These are phyloP conservation scores for Sarcophaga rosellei DNA, from an alignment of 2,888 invertebrate species.

Conservation along the genomic window DNA sequence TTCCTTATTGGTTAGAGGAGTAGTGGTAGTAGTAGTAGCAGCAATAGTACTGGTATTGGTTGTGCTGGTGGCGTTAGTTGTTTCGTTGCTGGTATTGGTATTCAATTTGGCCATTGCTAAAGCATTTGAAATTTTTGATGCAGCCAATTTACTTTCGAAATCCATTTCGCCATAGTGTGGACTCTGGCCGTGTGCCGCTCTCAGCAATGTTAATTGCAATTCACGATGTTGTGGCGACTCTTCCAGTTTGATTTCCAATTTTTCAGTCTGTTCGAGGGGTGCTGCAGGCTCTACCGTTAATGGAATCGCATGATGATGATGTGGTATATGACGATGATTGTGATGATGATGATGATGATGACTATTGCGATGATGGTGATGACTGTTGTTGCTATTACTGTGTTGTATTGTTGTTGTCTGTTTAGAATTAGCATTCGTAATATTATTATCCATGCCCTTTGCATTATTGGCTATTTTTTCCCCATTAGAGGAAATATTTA, in stretches of 20 bases:
- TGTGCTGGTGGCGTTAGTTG: neutral
- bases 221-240: conserved; percentile 78
- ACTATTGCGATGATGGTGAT: conserved; percentile 68
- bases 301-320: conserved; percentile 77
- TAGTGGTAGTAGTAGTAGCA: neutral
- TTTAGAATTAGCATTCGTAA: conserved; percentile 43
- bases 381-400: conserved; percentile 62
- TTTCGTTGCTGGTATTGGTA: conserved; percentile 51
- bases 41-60: neutral
- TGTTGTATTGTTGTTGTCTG: conserved; percentile 66
- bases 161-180: conserved; percentile 76
- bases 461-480: conserved; percentile 62
- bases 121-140: conserved; percentile 79
- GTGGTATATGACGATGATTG: conserved; percentile 69
- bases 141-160: conserved; percentile 79
- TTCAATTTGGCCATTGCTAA: conserved; percentile 73
- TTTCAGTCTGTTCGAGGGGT: conserved; percentile 77
- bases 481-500: conserved; percentile 31
- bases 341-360: conserved; percentile 69
- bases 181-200: conserved; percentile 72
- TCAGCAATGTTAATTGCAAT: conserved; percentile 74
- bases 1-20: conserved; percentile 35
- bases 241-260: conserved; percentile 77
- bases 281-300: conserved; percentile 78
- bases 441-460: conserved; percentile 47